Conservation (phyloP, 2,113 vertebrate genomes). For the Chloropsis hardwickii region DNA sequence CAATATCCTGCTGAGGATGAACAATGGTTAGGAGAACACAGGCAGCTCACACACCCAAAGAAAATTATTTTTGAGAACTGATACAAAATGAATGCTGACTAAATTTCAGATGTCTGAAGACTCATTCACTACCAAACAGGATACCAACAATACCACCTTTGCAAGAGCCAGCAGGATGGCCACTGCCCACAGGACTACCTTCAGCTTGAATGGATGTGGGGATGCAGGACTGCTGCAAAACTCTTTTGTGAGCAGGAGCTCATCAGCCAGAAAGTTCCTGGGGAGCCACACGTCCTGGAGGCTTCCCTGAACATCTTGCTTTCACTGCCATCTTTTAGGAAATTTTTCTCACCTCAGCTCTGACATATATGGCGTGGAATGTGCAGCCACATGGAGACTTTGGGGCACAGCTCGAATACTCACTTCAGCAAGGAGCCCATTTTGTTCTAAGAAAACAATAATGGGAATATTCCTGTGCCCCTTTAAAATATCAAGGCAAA, state of each 20-base stretch:
- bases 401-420: background rate
- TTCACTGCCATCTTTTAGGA: background rate
- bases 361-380: rapidly evolving
- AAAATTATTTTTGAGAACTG: background rate
- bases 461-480: rapidly evolving
- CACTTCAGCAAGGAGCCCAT: background rate
- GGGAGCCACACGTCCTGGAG: background rate
- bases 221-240: background rate
- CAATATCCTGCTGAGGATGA: background rate
- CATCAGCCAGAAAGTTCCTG: background rate
- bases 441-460: background rate
- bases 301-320: background rate
- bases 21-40: background rate
- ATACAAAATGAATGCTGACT: background rate
- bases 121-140: background rate
- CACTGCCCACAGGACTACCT: background rate
- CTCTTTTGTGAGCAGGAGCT: rapidly evolving
- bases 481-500: background rate
- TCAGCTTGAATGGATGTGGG: rapidly evolving
- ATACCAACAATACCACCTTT: background rate
- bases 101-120: background rate
- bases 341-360: background rate
- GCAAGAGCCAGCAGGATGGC: background rate
- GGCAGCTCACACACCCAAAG: background rate
- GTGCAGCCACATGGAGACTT: background rate